Base-by-base conservation (phyloP, 2,797 vertebrate species). In the Tarsius wallacei region DNA sequence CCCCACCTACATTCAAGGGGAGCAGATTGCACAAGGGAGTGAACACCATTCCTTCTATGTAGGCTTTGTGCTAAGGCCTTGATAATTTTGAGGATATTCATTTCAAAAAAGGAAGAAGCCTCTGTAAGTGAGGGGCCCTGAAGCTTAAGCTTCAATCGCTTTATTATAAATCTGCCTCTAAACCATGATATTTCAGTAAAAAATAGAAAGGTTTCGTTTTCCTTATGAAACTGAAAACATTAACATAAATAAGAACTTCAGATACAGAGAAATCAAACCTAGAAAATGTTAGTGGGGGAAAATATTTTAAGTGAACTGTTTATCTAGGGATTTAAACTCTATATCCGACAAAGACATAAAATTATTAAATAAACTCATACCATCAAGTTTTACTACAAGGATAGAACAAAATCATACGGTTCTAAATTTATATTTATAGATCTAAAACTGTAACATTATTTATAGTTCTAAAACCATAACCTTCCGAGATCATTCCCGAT, bases 171-270 rank as follows among this genome's bases (percentile, higher is more conserved):
- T 76, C 63, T 17, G 59, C 53, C 53, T 49, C 31, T n/a, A 16
- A 16, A 80, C 10, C 19, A 76, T 14, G 15, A 36, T 21, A 33
- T 53, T 47, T 87, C 66, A 51, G 49, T 16, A 2, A 70, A 87
- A 87, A 66, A 24, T 0, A 71, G 26, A 84, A 84, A 78, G 63
- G 42, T 55, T 16, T n/a, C 10, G 24, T 49, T 90, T 73, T 55
- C 86, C 73, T 14, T 70, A 81, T 63, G 63, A 81, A 92, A 81
- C 12, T 57, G 49, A 68, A 73, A 76, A 70, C 49, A 91, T 59
- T 77, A 93, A 84, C 63, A 82, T 16, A 93, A 73, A 59, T 28
- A 74, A 76, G 24, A 91, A 74, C 63, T 85, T 86, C 24, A 90
- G 28, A 42, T 59, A 63, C 2, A 87, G 51, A 85, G 26, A 88